Evolutionary conservation across 1,140 invertebrate species (phyloP), one percentile per base, ranked within the genome.

Genomic region (Temnothorax longispinosus): DNA sequence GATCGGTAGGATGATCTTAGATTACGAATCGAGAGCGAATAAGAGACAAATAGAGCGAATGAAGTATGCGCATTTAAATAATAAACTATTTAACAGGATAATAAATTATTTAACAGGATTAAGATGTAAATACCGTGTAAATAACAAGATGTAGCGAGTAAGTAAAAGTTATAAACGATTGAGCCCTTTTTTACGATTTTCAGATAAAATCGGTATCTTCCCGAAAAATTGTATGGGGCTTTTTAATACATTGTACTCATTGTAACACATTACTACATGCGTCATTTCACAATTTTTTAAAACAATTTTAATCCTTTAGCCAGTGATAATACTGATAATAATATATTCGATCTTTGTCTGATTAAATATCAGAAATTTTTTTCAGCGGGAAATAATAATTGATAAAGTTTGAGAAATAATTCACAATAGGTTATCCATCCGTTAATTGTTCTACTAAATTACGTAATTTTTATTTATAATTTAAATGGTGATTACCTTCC

Each of bases 121-220:
- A 92, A 91, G 54, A 21, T 93, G 92, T 93, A 93, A 85, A 93
- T 92, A 91, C 81, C 32, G 44, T 93, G 90, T 90, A 93, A 85
- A 93, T 92, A 92, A 58, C 52, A 41, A 80, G 56, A 15, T 11
- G 44, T 90, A 90, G 64, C 60, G 35, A 27, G 4, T 89, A 89
- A 89, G 72, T 81, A 72, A 80, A 58, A 56, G 62, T 38, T 77
- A 86, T 64, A 65, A 78, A 86, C 47, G 35, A 60, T 88, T 64
- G 62, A n/a, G 80, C 75, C 67, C 65, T 89, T 90, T 89, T 87
- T 87, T 89, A 90, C 88, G 21, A 71, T 84, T 84, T 82, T 54
- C 56, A 87, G 7, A 65, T 35, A 50, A 74, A 15, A 69, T 69
- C 21, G n/a, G 21, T 75, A 75, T n/a, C 13, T 41, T 47, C 75